Evolutionary conservation across 1,140 invertebrate genomes (phyloP), one percentile per base, ranked within the genome.

Genomic region (Drosophila pachea): DNA sequence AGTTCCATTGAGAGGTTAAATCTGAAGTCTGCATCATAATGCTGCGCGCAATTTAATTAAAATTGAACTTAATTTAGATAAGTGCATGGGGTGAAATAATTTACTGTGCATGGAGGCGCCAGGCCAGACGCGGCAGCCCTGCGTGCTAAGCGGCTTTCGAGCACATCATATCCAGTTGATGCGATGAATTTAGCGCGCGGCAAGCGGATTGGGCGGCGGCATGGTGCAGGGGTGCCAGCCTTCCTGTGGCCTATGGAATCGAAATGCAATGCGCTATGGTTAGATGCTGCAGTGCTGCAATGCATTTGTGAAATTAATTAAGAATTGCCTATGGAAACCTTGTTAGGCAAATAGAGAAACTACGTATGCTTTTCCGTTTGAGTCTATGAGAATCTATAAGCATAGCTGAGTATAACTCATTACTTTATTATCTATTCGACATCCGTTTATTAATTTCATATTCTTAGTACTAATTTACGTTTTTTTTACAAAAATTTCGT

Each of bases 31-130:
- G 22, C 3, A 54, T 66, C 12, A 45, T 73, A 70, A 63, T 73
- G 78, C 83, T 73, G 78, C 68, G 72, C 64, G 48, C 75, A 78
- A 73, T 83, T 84, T 83, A 84, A 83, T 83, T 83, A 83, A 78
- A 75, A 73, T 61, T 83, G 64, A 78, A 78, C 68, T 83, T 75
- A 64, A 83, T 83, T 83, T 62, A 75, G 75, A 69, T 83, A 69
- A 78, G 68, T 65, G 52, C 56, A 71, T 14, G 33, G 54, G 50
- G 56, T 60, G 38, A 59, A 61, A 49, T 47, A 54, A 70, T 62
- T 6, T 42, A 11, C 11, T 42, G 52, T 45, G 40, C 55, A 66
- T 59, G 11, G 14, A 16, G 56, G 49, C n/a, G n/a, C 14, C 7
- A 33, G 8, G 22, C 12, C 33, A 9, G 22, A 5, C 14, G 9